Evolutionary conservation across 2,888 invertebrate genomes (phyloP).

Genomic region (Agrochola lota): DNA sequence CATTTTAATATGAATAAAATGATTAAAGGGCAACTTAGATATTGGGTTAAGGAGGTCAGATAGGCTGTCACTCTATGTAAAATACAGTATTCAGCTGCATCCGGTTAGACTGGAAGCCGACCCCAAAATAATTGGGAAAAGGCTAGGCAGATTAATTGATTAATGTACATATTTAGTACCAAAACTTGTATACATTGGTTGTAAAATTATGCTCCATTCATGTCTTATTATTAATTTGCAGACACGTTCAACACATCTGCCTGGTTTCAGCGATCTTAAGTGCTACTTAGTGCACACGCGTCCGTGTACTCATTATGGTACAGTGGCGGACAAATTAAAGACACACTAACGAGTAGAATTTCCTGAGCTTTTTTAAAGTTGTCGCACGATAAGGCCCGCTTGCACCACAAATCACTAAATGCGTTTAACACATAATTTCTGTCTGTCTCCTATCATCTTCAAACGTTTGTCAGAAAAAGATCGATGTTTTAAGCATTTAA

Average conservation of each 20-base stretch:
- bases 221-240: conserved; percentile 28
- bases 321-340: conserved; percentile 31
- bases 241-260: conserved; percentile 26
- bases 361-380: too few relatives aligned
- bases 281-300: conserved; percentile 17
- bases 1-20: too few relatives aligned
- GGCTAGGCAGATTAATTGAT: too few relatives aligned
- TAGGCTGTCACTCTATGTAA: too few relatives aligned
- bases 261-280: conserved; percentile 5
- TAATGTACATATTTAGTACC: too few relatives aligned
- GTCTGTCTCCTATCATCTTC: background rate
- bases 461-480: background rate
- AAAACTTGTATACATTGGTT: background rate
- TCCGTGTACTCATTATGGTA: background rate
- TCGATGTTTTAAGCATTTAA: too few relatives aligned
- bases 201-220: conserved; percentile 33
- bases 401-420: background rate
- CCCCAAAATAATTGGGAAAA: too few relatives aligned
- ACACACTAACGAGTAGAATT: background rate
- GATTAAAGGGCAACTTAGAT: too few relatives aligned
- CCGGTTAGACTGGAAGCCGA: too few relatives aligned
- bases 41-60: too few relatives aligned
- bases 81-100: too few relatives aligned
- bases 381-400: background rate
- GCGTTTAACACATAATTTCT: too few relatives aligned